These are phyloP conservation scores for Cavia porcellus DNA, from an alignment of 2,113 vertebrate species.

Conservation along the genomic window DNA sequence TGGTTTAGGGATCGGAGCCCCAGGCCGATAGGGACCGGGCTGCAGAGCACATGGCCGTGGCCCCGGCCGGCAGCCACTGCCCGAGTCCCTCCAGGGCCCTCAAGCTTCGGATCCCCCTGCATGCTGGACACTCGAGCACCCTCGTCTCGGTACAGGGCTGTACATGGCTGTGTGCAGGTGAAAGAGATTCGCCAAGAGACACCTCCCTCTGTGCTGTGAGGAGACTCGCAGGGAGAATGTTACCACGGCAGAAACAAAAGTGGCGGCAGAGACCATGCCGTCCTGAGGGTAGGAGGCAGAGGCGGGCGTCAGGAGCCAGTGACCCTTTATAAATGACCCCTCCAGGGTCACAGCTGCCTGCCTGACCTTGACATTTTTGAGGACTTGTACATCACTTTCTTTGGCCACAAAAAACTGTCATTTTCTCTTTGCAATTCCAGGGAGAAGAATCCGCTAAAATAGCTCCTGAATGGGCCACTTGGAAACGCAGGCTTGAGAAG, in stretches of 20 bases:
- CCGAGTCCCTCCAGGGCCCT: neutral
- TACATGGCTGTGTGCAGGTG: too few relatives aligned
- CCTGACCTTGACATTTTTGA: neutral
- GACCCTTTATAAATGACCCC: neutral
- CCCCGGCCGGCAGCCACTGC: neutral
- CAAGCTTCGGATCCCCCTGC: neutral
- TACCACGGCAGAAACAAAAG: slow-evolving; percentile 7
- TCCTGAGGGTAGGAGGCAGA: neutral
- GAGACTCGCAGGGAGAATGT: neutral
- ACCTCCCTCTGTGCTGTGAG: neutral
- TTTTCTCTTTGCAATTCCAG: neutral
- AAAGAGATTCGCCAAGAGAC: neutral
- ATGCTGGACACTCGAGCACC: rapidly evolving
- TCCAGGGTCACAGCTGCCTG: neutral
- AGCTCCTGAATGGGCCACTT: slow-evolving; percentile 65
- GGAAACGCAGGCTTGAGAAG: slow-evolving; percentile 67
- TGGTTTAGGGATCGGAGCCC: neutral
- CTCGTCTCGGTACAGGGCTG: neutral
- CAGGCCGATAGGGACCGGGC: neutral
- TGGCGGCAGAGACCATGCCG: neutral
- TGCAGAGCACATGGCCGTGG: neutral
- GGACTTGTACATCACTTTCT: neutral
- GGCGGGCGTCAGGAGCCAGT: neutral
- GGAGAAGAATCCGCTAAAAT: neutral
- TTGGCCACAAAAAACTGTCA: neutral